phyloP scores from a whole-genome alignment of 2,113 vertebrate species.

The Chionodraco myersi region DNA sequence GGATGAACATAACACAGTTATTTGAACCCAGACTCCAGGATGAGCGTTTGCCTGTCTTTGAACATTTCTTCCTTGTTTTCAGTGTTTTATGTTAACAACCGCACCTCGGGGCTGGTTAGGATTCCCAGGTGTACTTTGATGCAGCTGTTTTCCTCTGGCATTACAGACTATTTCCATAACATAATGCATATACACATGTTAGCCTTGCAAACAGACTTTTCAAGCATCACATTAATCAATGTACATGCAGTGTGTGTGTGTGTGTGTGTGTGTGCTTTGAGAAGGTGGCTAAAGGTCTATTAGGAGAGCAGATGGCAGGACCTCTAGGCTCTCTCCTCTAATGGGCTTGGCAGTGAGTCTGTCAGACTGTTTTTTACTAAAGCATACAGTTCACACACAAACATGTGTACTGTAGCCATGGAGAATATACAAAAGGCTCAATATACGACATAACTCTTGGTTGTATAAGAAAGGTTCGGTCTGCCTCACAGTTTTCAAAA shows the following conservation, averaged over 20 bases:
- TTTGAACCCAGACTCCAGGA: slow-evolving; percentile 19
- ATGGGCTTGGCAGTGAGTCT: slow-evolving; percentile 33
- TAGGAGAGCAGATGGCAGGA: slow-evolving; percentile 62
- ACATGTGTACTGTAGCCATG: not conserved
- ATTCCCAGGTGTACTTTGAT: slow-evolving; percentile 27
- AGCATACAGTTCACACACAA: not conserved
- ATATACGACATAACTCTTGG: too few relatives aligned
- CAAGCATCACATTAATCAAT: slow-evolving; percentile 8
- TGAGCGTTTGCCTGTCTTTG: slow-evolving; percentile 16
- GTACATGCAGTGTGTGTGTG: not conserved
- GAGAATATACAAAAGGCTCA: too few relatives aligned
- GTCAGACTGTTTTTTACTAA: slow-evolving; percentile 29
- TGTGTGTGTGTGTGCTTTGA: slow-evolving; percentile 4
- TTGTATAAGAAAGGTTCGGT: too few relatives aligned
- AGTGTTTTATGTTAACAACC: slow-evolving; percentile 22
- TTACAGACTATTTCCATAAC: not conserved
- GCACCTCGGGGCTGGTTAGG: slow-evolving; percentile 5
- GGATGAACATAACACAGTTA: slow-evolving; percentile 21
- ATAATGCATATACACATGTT: slow-evolving; percentile 3
- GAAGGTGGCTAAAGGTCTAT: slow-evolving; percentile 26
- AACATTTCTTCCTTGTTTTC: slow-evolving; percentile 26
- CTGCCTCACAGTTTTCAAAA: too few relatives aligned
- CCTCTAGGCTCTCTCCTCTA: slow-evolving; percentile 34
- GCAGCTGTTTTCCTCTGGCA: slow-evolving; percentile 29
- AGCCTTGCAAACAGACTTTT: not conserved